Percentiles rank a stretch among this genome's conserved stretches.
These are phyloP conservation scores for Manis pentadactyla DNA, from an alignment of 2,797 vertebrate species.

Conservation along the genomic window DNA sequence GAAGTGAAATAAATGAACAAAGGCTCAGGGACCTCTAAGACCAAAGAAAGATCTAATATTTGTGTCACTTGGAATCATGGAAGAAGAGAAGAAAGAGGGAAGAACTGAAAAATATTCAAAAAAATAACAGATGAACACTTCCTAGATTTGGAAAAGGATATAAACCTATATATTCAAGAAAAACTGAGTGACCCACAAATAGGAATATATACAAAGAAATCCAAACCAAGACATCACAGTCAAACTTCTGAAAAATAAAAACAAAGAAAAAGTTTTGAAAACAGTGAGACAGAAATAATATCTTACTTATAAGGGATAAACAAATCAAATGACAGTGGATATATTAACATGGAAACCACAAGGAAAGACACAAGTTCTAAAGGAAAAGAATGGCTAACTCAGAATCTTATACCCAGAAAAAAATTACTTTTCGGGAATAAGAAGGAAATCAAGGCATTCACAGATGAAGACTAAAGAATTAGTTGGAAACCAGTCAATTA, in stretches of 20 bases:
- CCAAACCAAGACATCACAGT: background rate
- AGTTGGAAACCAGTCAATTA: background rate
- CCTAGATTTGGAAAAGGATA: background rate
- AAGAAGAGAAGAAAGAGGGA: background rate
- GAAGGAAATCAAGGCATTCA: background rate
- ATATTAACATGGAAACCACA: background rate
- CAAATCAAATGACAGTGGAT: background rate
- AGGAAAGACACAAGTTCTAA: background rate
- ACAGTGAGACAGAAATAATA: background rate
- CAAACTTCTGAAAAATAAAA: background rate
- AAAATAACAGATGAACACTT: background rate
- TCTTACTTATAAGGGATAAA: background rate
- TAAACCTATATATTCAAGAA: background rate
- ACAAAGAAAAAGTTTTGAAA: background rate
- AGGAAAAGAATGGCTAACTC: background rate
- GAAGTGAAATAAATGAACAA: background rate
- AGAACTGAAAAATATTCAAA: background rate
- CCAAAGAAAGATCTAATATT: background rate
- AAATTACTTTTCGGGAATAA: background rate
- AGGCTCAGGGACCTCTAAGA: background rate
- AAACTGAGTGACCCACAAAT: background rate
- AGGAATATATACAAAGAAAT: background rate
- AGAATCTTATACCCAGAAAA: background rate
- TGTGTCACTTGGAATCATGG: background rate
- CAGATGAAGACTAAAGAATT: background rate